These are phyloP conservation scores for Pyrocoelia pectoralis DNA, from an alignment of 2,888 invertebrate genomes.

Conservation along the genomic window DNA sequence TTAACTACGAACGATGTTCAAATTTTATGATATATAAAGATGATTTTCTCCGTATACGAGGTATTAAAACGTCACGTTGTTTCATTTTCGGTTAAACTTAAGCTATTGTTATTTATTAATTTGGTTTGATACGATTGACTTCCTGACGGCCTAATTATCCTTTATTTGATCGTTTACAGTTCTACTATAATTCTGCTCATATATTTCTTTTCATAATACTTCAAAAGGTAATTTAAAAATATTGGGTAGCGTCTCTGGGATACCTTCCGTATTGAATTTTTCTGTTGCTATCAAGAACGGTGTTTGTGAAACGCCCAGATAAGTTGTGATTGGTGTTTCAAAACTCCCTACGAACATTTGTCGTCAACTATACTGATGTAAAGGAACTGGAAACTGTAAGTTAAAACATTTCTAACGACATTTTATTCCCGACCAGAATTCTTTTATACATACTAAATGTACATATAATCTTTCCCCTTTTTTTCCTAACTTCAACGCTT, in stretches of 20 bases:
- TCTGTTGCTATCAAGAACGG: no score
- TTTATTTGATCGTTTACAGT: neutral
- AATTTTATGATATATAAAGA: slow-evolving; percentile 15
- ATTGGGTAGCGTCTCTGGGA: no score
- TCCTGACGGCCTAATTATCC: no score
- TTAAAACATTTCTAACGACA: slow-evolving; percentile 32
- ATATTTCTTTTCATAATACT: no score
- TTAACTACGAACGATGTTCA: slow-evolving; percentile 9
- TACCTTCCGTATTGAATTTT: no score
- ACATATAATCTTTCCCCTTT: neutral
- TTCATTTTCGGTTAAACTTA: slow-evolving; percentile 1
- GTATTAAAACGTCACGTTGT: slow-evolving; percentile 9
- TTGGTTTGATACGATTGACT: neutral
- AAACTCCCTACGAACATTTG: slow-evolving; percentile 35
- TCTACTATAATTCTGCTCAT: no score
- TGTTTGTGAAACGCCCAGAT: slow-evolving; percentile 35
- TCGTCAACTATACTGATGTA: no score
- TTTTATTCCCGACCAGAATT: slow-evolving; percentile 25
- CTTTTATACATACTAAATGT: slow-evolving; percentile 14
- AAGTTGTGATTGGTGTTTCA: slow-evolving; percentile 37
- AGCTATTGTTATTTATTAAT: neutral
- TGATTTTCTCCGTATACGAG: slow-evolving; percentile 9
- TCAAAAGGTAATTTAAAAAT: no score
- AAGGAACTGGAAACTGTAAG: slow-evolving; percentile 35
- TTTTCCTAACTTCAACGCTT: neutral